Base-by-base conservation (phyloP, 2,113 vertebrate genomes). In the Channa maculata region DNA sequence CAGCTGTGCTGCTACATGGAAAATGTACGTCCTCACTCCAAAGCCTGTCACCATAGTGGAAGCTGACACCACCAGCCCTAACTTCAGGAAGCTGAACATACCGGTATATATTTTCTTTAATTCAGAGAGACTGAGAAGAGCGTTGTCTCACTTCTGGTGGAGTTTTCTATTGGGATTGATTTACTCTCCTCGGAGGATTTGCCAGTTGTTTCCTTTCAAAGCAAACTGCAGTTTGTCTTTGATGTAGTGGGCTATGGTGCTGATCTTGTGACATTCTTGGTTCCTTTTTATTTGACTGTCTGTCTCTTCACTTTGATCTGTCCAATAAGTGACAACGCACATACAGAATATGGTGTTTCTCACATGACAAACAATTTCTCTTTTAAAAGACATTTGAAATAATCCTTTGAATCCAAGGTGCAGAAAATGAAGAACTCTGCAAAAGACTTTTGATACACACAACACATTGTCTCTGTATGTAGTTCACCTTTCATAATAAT, bases 1-100 rank as follows among this genome's bases (percentile, higher is more conserved):
- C 3, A 87, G 88, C 59, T 95, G 93, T 62, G 89, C 93, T 5
- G 94, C 93, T n/a, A 96, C 96, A 0, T 97, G 96, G 96, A 97
- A 95, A 86, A 96, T 97, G 86, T 96, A 96, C 3, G 67, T 95
- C 52, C 91, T 94, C 5, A 88, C 91, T 37, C 86, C 92, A 0
- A 80, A 91, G 74, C 89, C 86, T 5, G 82, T 89, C 45, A 70
- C 86, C 11, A 71, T 85, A 55, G 87, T 86, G 62, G 4, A 92
- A 59, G 72, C 93, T 37, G 92, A 94, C 48, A 91, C 79, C 80
- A 80, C 87, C 88, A 95, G 92, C 71, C 93, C 95, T 0, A 78
- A 83, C 3, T 52, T 94, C 85, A 92, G 93, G 84, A 96, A 94
- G 72, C 93, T 95, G 1, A 86, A 89, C 72, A 24, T 90, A 15